phyloP scores from a whole-genome alignment of 2,113 vertebrate genomes.

The Notiomystis cincta region DNA sequence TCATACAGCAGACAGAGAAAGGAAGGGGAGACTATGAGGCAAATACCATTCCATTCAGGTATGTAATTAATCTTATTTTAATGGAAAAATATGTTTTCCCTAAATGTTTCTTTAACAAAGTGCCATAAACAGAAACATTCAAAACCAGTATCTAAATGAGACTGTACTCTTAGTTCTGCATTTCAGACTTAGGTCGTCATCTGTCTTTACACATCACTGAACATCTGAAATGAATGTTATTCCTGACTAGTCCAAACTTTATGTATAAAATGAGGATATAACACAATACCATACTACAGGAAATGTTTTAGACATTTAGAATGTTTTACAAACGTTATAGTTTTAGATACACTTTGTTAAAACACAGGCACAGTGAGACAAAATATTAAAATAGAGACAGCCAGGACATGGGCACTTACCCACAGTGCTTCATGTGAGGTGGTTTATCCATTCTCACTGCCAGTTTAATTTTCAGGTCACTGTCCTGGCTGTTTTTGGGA shows the following conservation, averaged over 20 bases:
- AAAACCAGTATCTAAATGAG: background rate
- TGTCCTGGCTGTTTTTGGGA: slow-evolving; percentile 92
- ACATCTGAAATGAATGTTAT: background rate
- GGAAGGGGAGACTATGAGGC: background rate
- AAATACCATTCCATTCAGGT: background rate
- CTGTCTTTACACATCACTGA: background rate
- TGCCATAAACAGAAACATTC: background rate
- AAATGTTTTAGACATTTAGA: background rate
- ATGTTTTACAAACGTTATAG: background rate
- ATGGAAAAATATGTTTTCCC: background rate
- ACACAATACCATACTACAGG: background rate
- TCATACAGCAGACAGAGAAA: background rate
- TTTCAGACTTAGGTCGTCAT: background rate
- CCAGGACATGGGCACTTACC: slow-evolving; percentile 74
- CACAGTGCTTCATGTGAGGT: slow-evolving; percentile 95
- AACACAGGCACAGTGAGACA: background rate
- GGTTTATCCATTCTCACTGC: slow-evolving; percentile 97
- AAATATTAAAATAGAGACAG: background rate
- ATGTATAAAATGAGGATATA: background rate
- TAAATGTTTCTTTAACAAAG: background rate
- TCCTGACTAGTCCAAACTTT: background rate
- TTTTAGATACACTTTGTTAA: background rate
- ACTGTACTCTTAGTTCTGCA: background rate
- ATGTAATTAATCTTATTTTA: background rate
- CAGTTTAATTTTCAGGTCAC: slow-evolving; percentile 91